phyloP scores from a whole-genome alignment of 2,797 vertebrate species.

The Chiloscyllium punctatum region DNA sequence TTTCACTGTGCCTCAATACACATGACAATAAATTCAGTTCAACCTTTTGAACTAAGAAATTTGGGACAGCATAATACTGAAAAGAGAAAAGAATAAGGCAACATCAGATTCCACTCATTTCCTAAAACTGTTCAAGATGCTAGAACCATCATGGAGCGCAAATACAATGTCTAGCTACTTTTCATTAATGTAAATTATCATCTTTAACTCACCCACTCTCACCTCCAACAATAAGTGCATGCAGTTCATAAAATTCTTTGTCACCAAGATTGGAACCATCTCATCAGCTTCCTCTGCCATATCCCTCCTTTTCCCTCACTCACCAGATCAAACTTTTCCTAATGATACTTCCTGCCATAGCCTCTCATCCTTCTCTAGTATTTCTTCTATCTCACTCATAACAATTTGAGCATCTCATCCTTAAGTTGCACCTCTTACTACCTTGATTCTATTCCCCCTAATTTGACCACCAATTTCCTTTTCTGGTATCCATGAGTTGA shows the following conservation, averaged over 20 bases:
- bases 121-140: neutral
- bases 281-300: neutral
- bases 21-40: too few species aligned
- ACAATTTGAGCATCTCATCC: too few species aligned
- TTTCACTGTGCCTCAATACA: too few species aligned
- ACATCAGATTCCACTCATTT: neutral
- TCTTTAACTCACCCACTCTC: neutral
- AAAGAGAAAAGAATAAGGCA: neutral
- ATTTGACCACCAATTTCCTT: too few species aligned
- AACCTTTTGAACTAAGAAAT: too few species aligned
- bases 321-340: neutral
- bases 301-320: neutral
- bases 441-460: too few species aligned
- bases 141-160: neutral
- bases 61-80: neutral
- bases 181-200: neutral
- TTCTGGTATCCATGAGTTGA: too few species aligned
- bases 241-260: neutral
- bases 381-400: too few species aligned
- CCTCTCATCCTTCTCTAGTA: neutral
- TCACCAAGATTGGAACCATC: neutral
- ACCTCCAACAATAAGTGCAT: too few species aligned
- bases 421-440: too few species aligned
- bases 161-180: neutral
- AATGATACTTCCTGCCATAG: neutral